phyloP scores from a whole-genome alignment of 2,797 vertebrate genomes.

The Clamator glandarius region DNA sequence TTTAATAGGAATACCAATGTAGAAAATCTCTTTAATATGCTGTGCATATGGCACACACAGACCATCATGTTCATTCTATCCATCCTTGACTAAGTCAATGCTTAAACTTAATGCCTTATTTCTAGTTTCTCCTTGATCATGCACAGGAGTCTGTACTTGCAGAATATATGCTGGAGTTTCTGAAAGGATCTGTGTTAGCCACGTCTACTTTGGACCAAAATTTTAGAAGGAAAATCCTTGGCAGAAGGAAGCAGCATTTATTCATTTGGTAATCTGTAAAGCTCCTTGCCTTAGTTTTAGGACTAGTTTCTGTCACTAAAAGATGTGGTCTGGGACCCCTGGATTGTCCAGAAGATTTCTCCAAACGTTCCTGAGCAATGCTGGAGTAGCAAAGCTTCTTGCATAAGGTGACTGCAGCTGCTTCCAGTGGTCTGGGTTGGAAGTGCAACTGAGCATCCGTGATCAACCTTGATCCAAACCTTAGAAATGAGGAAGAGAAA shows the following conservation, averaged over 20 bases:
- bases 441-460: neutral
- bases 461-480: neutral
- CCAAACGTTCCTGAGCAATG: neutral
- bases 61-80: neutral
- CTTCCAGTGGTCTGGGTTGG: neutral
- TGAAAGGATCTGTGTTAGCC: neutral
- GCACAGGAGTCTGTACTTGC: neutral
- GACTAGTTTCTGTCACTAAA: neutral
- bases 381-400: neutral
- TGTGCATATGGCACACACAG: neutral
- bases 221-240: neutral
- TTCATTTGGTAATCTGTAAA: neutral
- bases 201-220: neutral
- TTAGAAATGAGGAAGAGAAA: neutral
- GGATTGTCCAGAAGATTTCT: neutral
- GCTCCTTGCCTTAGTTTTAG: neutral
- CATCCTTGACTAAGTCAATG: neutral
- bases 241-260: neutral
- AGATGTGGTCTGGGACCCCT: neutral
- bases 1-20: neutral
- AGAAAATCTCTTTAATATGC: neutral
- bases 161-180: accelerated
- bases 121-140: neutral
- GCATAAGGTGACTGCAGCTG: neutral
- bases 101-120: neutral